phyloP scores from a whole-genome alignment of 92 coral and sea anemone species.

The Siderastrea siderea region DNA sequence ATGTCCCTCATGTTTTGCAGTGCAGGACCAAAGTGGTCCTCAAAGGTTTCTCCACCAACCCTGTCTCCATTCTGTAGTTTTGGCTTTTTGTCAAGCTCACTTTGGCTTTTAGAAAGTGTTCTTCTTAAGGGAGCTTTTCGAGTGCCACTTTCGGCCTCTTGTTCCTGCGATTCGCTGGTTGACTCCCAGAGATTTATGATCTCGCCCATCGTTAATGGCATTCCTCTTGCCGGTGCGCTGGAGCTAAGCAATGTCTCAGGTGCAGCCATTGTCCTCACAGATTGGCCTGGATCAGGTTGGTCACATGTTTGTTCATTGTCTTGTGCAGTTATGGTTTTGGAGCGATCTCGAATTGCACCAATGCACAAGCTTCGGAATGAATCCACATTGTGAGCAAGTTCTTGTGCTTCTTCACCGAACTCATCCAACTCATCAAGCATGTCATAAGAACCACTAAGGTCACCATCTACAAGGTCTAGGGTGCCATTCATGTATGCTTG shows the following conservation, averaged over 20 bases:
- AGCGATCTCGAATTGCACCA: slow-evolving; percentile 75
- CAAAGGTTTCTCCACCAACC: slow-evolving; percentile 80
- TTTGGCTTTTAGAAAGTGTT: slow-evolving; percentile 72
- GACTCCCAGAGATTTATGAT: slow-evolving; percentile 75
- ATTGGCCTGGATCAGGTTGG: slow-evolving; percentile 2
- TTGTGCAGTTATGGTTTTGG: slow-evolving; percentile 66
- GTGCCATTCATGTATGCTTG: slow-evolving; percentile 44
- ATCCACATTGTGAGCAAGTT: slow-evolving; percentile 35
- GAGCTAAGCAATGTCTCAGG: slow-evolving; percentile 43
- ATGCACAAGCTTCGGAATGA: slow-evolving; percentile 79
- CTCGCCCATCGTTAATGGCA: slow-evolving; percentile 56
- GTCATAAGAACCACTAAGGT: slow-evolving; percentile 77
- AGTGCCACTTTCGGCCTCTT: neutral
- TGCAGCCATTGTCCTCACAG: neutral
- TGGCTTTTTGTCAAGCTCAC: slow-evolving; percentile 40
- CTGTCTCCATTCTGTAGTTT: slow-evolving; percentile 22
- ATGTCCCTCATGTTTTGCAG: slow-evolving; percentile 86
- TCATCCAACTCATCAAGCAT: slow-evolving; percentile 78
- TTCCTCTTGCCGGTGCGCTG: slow-evolving; percentile 73
- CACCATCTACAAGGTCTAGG: slow-evolving; percentile 39
- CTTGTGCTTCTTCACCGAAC: slow-evolving; percentile 27
- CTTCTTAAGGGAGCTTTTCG: slow-evolving; percentile 27
- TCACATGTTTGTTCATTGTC: slow-evolving; percentile 33
- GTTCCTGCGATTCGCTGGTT: slow-evolving; percentile 1
- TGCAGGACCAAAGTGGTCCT: slow-evolving; percentile 96